phyloP scores from a whole-genome alignment of 2,797 vertebrate species.

The Acanthurus lineatus region DNA sequence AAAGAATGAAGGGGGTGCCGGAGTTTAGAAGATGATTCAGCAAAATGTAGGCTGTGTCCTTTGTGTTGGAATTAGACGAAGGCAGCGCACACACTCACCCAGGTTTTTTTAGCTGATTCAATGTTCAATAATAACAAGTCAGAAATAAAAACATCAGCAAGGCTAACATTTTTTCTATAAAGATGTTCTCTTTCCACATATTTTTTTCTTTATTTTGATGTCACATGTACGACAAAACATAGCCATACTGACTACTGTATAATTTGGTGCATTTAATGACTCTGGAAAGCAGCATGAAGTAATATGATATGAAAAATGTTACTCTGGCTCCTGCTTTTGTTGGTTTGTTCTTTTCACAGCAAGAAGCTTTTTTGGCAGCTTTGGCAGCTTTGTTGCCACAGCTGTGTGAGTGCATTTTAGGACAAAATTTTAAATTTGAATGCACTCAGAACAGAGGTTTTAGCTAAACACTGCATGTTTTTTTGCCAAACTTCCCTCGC shows the following conservation, averaged over 20 bases:
- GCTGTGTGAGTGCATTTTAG: background rate
- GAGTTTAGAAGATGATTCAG: slow-evolving; percentile 61
- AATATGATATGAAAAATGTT: background rate
- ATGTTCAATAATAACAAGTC: slow-evolving; percentile 1
- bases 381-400: background rate
- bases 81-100: background rate
- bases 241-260: too few relatives aligned
- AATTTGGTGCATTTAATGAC: background rate
- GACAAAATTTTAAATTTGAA: slow-evolving; percentile 9
- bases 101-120: background rate
- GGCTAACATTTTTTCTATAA: background rate
- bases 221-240: too few relatives aligned
- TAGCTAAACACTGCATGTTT: background rate
- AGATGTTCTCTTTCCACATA: background rate
- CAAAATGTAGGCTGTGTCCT: slow-evolving; percentile 29
- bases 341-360: background rate
- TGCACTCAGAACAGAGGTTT: too few relatives aligned
- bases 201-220: too few relatives aligned
- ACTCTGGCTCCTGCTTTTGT: background rate
- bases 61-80: slow-evolving; percentile 33
- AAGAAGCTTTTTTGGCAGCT: background rate
- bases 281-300: background rate
- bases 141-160: slow-evolving; percentile 14
- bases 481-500: background rate
- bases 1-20: slow-evolving; percentile 35